phyloP scores from a whole-genome alignment of 2,113 vertebrate species.

The Gorsachius goisagi region DNA sequence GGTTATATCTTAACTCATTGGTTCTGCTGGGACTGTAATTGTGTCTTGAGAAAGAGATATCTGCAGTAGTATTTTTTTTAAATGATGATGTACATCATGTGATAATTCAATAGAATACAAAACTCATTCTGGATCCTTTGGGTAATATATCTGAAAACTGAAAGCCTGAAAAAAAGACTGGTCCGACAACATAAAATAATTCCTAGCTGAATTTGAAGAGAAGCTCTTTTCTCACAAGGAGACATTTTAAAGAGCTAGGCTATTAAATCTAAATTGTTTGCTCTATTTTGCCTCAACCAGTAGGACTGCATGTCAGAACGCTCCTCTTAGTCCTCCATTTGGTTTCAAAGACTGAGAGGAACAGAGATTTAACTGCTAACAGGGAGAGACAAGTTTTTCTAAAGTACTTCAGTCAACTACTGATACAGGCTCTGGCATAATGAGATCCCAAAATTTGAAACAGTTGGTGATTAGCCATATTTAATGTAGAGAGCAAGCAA shows the following conservation, averaged over 20 bases:
- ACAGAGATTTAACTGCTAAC: neutral
- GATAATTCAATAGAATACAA: neutral
- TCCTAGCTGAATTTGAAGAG: neutral
- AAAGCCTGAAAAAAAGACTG: neutral
- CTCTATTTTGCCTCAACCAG: neutral
- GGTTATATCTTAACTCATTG: neutral
- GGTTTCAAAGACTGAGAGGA: neutral
- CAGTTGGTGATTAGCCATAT: neutral
- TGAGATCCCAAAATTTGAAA: neutral
- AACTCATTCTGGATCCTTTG: neutral
- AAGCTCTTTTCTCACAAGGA: neutral
- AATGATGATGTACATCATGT: neutral
- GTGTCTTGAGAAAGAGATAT: neutral
- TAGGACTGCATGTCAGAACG: neutral
- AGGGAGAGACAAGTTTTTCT: neutral
- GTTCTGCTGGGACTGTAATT: neutral
- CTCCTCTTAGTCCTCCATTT: neutral
- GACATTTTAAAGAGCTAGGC: neutral
- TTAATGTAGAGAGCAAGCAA: neutral
- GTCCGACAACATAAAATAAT: neutral
- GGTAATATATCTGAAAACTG: neutral
- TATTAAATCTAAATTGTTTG: neutral
- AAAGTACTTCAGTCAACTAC: neutral
- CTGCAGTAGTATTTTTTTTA: neutral
- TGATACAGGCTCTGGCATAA: neutral